Evolutionary conservation across 2,797 vertebrate species (phyloP), one percentile per base, ranked within the genome.

Genomic region (Mus minutoides): DNA sequence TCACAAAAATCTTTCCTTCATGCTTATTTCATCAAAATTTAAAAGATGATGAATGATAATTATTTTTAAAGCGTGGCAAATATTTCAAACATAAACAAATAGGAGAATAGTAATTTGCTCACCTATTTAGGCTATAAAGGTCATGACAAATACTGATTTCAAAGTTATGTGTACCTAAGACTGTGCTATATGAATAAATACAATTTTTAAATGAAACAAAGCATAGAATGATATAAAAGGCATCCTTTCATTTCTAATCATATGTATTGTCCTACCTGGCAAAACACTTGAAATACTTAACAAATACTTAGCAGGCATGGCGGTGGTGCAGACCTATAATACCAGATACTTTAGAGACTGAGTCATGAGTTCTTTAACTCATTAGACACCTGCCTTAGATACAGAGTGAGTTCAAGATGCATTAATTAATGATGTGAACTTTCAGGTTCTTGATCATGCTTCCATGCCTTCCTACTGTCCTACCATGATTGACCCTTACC

Each of bases 191-290:
- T 13, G 75, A 7, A 88, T 85, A 94, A 92, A 90, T 26, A 21
- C 56, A 76, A 34, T 11, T 26, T 96, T 52, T 83, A 90, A 93
- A 93, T 93, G 58, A 95, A 83, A 91, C 83, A 4, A 94, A 80
- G 12, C 87, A 31, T 6, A 69, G 60, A 91, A 60, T 58, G 91
- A 69, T 86, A 78, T 92, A 67, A 88, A 88, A 3, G 6, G 22
- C 56, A 76, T 71, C 52, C 52, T 87, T 91, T 87, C 8, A 87
- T 37, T 14, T 91, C 54, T 40, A 86, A n/a, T 64, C n/a, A 52
- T 31, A 2, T 24, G 0, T 86, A 69, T 82, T 77, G 11, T 37
- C 6, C 6, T 79, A 12, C 22, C 79, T 34, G 56, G 24, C 14
- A 93, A 94, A 58, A 88, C 34, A 49, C 31, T 56, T 84, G 83